phyloP scores from a whole-genome alignment of 2,113 vertebrate species.

The Coracopsis vasa region DNA sequence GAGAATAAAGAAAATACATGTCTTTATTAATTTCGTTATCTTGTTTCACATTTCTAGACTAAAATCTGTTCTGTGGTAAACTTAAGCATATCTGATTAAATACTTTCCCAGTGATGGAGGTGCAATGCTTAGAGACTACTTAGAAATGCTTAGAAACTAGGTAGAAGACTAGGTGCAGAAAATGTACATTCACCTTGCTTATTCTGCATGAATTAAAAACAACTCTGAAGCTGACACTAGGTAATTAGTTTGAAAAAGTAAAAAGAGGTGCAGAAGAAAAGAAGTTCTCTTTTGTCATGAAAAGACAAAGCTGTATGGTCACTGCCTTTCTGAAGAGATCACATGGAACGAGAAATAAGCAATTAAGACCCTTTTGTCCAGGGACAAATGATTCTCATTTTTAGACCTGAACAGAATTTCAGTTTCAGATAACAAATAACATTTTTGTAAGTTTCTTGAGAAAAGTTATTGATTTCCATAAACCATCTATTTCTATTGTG shows the following conservation, averaged over 20 bases:
- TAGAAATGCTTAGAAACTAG: not conserved
- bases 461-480: not conserved
- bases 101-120: not conserved
- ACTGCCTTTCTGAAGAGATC: not conserved
- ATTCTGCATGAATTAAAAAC: not conserved
- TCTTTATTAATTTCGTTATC: not conserved
- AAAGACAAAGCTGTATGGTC: not conserved
- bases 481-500: not conserved
- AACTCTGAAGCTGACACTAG: not conserved
- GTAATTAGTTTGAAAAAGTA: not conserved
- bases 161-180: not conserved
- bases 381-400: not conserved
- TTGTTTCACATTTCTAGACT: not conserved
- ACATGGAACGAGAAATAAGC: not conserved
- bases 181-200: rapidly evolving
- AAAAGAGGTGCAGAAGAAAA: not conserved
- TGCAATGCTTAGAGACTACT: not conserved
- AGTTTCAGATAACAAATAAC: not conserved
- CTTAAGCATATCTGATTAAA: not conserved
- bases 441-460: not conserved
- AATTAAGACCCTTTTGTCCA: not conserved
- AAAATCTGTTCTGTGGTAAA: not conserved
- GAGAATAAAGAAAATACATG: not conserved
- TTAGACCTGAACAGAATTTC: not conserved
- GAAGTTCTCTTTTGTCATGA: not conserved